phyloP scores from a whole-genome alignment of 2,113 vertebrate species.

The Hiodon alosoides region DNA sequence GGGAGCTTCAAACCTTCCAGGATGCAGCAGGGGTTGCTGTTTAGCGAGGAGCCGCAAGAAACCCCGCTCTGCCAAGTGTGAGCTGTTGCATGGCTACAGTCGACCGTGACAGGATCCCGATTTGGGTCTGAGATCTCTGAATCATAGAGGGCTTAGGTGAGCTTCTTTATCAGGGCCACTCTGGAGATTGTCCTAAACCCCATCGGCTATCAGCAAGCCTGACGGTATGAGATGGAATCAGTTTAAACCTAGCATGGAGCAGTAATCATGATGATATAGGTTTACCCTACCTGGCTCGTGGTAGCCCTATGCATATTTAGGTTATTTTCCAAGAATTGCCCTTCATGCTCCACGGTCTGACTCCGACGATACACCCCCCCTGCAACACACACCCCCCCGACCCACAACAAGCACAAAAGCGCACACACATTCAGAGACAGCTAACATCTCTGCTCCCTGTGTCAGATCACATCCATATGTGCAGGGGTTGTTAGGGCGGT shows the following conservation, averaged over 20 bases:
- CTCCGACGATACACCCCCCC: not conserved
- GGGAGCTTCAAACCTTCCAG: no score
- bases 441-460: constrained; percentile 13
- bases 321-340: not conserved
- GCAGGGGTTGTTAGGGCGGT: constrained; percentile 20
- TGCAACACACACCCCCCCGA: not conserved
- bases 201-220: no score
- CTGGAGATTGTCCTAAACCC: no score
- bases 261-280: constrained; percentile 9
- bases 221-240: no score
- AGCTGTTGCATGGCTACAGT: no score
- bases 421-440: constrained; percentile 5
- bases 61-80: no score
- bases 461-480: constrained; percentile 26
- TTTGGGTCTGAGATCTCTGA: no score
- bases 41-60: no score
- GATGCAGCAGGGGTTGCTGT: no score
- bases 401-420: not conserved
- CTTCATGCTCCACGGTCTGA: constrained; percentile 14
- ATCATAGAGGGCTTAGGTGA: no score
- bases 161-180: no score
- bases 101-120: no score
- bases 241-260: not conserved
- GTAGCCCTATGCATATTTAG: constrained; percentile 4
- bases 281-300: constrained; percentile 11